phyloP scores from a whole-genome alignment of 1,140 invertebrate species.

The Pseudobourletiella spinata region DNA sequence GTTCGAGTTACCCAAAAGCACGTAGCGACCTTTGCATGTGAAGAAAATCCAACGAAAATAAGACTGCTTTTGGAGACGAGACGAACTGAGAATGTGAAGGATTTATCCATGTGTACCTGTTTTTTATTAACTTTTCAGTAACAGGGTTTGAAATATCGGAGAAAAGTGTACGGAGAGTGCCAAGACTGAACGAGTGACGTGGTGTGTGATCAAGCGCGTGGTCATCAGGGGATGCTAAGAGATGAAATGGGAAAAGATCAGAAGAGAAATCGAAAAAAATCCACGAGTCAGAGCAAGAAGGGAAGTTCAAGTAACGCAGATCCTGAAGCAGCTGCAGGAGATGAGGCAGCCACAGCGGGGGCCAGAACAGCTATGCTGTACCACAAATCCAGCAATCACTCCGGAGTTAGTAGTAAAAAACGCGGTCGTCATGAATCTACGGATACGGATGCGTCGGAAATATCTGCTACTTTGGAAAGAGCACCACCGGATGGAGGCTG shows the following conservation, averaged over 20 bases:
- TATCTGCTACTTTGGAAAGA: constrained; percentile 24
- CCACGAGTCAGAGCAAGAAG: not conserved
- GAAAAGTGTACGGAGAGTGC: too few species aligned
- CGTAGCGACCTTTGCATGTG: too few species aligned
- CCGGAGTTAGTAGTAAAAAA: not conserved
- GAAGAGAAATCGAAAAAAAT: constrained; percentile 12
- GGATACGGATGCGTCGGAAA: constrained; percentile 31
- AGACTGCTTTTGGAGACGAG: too few species aligned
- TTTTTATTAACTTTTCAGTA: too few species aligned
- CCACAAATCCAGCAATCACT: not conserved
- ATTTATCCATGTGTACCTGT: too few species aligned
- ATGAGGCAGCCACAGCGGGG: not conserved
- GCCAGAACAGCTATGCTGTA: constrained; percentile 9
- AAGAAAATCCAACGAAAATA: too few species aligned
- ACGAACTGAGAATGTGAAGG: too few species aligned
- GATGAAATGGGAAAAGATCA: constrained; percentile 28
- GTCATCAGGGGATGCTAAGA: constrained; percentile 3
- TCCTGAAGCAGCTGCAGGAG: not conserved
- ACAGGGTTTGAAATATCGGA: too few species aligned
- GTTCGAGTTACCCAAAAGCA: too few species aligned
- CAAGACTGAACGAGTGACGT: too few species aligned
- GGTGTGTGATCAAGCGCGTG: too few species aligned
- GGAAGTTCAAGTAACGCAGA: not conserved
- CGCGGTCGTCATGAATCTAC: constrained; percentile 27
- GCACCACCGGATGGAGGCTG: constrained; percentile 62